Percentiles rank a stretch among this genome's conserved stretches.
Conservation (phyloP, 2,113 vertebrate genomes). For the Theristicus caerulescens region DNA sequence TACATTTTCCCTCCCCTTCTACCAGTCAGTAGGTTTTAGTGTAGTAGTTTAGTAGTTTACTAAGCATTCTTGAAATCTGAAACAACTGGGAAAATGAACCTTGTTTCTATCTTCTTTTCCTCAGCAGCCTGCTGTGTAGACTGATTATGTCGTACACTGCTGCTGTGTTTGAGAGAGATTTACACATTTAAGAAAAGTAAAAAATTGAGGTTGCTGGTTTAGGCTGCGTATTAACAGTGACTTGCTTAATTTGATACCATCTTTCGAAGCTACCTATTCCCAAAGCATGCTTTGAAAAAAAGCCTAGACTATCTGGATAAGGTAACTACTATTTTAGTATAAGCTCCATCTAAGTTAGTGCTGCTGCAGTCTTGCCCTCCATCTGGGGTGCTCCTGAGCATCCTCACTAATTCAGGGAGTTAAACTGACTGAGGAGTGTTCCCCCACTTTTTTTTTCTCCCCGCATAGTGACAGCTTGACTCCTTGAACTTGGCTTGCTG, state of each 20-base stretch:
- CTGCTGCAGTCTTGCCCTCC: neutral
- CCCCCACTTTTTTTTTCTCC: neutral
- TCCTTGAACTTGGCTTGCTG: neutral
- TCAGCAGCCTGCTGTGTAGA: neutral
- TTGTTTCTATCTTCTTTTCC: neutral
- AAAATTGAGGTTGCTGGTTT: fast-evolving
- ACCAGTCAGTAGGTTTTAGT: neutral
- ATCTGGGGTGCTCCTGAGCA: neutral
- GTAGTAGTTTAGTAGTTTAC: no score
- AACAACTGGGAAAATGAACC: neutral
- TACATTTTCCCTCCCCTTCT: neutral
- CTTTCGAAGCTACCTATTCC: neutral
- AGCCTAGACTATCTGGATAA: neutral
- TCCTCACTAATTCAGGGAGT: neutral
- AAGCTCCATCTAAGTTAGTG: neutral
- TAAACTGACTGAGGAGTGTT: neutral
- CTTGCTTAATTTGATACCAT: neutral
- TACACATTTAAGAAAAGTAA: neutral
- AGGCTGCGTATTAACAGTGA: neutral
- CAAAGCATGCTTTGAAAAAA: neutral
- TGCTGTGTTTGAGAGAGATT: neutral
- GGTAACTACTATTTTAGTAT: neutral
- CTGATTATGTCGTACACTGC: neutral
- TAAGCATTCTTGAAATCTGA: neutral
- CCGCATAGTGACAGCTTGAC: neutral